phyloP scores from a whole-genome alignment of 64 coral and sea anemone genomes.

The Actinia equina region DNA sequence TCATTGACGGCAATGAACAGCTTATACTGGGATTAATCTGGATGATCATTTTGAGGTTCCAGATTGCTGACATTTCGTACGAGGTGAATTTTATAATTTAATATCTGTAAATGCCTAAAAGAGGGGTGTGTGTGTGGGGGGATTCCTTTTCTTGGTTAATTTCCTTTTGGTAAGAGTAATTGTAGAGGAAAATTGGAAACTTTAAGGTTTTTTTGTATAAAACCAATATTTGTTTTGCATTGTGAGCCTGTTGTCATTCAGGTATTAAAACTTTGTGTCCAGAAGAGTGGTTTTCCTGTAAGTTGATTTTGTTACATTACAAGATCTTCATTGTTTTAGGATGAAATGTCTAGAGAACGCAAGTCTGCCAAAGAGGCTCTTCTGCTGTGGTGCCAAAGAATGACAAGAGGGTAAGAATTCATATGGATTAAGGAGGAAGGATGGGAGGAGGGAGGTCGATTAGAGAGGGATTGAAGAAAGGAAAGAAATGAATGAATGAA shows the following conservation, averaged over 20 bases:
- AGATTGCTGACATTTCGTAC: conserved; percentile 93
- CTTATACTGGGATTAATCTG: conserved; percentile 91
- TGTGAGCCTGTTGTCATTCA: no score
- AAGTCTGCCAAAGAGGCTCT: conserved; percentile 96
- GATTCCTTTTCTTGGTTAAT: no score
- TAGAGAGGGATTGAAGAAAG: no score
- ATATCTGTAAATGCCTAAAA: not conserved
- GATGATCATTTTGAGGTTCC: conserved; percentile 94
- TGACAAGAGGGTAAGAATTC: conserved; percentile 79
- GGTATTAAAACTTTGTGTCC: no score
- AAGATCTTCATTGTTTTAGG: conserved; percentile 36
- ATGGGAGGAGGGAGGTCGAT: not conserved
- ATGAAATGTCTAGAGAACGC: conserved; percentile 89
- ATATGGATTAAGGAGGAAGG: not conserved
- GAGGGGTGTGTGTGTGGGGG: no score
- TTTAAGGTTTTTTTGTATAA: no score
- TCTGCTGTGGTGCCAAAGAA: conserved; percentile 97
- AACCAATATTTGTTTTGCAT: no score
- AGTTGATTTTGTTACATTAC: no score
- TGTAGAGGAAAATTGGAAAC: no score
- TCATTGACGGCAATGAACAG: conserved; percentile 91
- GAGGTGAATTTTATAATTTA: conserved; percentile 33
- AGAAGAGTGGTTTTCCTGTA: no score
- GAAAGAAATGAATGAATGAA: not conserved
- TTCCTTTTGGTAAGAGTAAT: no score